Base-by-base conservation (phyloP, 2,113 vertebrate genomes). In the Oncorhynchus mykiss region DNA sequence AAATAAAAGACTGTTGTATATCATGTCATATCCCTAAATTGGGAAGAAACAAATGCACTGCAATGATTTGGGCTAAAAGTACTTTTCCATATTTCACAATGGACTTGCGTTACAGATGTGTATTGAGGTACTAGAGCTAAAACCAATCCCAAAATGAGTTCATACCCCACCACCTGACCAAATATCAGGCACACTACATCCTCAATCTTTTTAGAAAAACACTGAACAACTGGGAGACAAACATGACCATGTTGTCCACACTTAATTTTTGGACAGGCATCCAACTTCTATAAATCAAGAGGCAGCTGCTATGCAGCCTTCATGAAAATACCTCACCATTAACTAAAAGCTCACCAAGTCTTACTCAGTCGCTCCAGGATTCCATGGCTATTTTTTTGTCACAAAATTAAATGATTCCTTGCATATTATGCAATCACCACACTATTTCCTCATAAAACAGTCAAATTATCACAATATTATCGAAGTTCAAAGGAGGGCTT, bases 151-250 rank as follows among this genome's bases (percentile, higher is more conserved):
- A 34, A 75, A 51, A 29, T n/a, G 11, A 27, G 20, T 18, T 51
- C 39, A 64, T 54, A 60, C 18, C 51, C 51, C 51, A 66, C 60
- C 73, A 83, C 74, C 81, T 79, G 78, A 71, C 48, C 34, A 77
- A 83, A 80, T 54, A 81, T 62, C 20, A 60, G 51, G 12, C 20
- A 8, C 49, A 31, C 20, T n/a, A 25, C 3, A 70, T 45, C 60
- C 51, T 24, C 5, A 54, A 70, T 69, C n/a, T 18, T 3, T 27
- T 24, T 70, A 20, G 54, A 59, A 22, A 27, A 45, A 60, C 60
- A 54, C 27, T 7, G 54, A 54, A 24, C 34, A 34, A 7, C 62
- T 39, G 24, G 20, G 8, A 60, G 65, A 71, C 59, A 71, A 66
- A 75, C 65, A 39, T 48, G 69, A 80, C 59, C 3, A 39, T 20